Evolutionary conservation across 1,140 invertebrate genomes (phyloP), one percentile per base, ranked within the genome.

Genomic region (Asbolus verrucosus): DNA sequence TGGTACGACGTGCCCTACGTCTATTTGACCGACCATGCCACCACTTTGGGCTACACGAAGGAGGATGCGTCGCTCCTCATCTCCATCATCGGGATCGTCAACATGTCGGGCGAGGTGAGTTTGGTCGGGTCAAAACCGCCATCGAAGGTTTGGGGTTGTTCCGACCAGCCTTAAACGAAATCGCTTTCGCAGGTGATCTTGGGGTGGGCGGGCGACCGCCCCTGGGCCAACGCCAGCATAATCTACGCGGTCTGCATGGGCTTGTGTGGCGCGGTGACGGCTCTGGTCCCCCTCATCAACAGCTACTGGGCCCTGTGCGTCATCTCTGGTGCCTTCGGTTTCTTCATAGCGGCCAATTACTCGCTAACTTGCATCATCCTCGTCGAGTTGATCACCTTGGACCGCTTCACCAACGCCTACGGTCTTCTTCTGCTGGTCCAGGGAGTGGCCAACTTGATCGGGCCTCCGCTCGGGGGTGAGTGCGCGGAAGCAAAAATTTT

Each of bases 1-100:
- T 95, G 92, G 91, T 94, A 94, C 81, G 92, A 95, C 81, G 92
- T 94, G 24, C 92, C 92, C 16, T 95, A 95, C 78, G 90, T 95
- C 65, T 95, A 94, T 82, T 85, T 95, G 50, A 88, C 90, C 9
- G 92, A 94, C 79, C 86, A 91, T 77, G 91, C 91, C 6, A 87
- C 87, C 66, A 87, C 87, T 73, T 85, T 89, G 81, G 90, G 90
- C n/a, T 89, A 89, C 79, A 86, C 86, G 61, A 88, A 93, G 71
- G 87, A 89, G 0, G 86, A 91, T 60, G 88, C 90, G 0, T 93
- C 92, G 0, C 89, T 90, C 77, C 83, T 95, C n/a, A 92, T 95
- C 71, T 92, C 91, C 9, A 86, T 94, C 21, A 92, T 95, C 73
- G 94, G 94, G 9, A 93, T 96, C 69, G 83, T 92, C 14, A 96